Conservation (phyloP, 2,113 vertebrate genomes). For the Chionomys nivalis region DNA sequence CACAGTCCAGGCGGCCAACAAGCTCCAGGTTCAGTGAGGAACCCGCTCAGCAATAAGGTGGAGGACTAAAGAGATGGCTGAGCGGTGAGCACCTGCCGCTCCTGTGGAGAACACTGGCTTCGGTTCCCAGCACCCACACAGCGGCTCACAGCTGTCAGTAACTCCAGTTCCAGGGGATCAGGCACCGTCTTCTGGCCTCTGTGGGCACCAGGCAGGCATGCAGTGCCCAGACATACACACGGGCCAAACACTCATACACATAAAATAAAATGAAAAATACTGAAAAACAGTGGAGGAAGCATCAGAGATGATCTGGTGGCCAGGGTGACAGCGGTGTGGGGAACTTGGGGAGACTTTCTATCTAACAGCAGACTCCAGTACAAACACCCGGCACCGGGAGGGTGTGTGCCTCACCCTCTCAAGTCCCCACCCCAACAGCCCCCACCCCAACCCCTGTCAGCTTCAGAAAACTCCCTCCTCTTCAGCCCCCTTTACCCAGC, state of each 20-base stretch:
- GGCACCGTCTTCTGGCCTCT: background rate
- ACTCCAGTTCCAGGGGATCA: background rate
- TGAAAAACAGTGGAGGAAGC: background rate
- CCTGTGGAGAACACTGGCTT: background rate
- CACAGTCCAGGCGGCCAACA: background rate
- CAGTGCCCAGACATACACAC: background rate
- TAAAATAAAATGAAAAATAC: background rate
- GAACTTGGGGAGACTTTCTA: background rate
- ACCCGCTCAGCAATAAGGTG: background rate
- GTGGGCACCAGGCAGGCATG: too few species aligned
- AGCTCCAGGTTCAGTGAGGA: background rate
- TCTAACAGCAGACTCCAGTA: too few species aligned
- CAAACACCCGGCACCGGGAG: background rate
- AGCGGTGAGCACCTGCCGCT: background rate
- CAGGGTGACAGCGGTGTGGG: accelerated
- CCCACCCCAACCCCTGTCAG: too few species aligned
- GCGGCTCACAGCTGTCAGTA: background rate
- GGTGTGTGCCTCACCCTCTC: background rate
- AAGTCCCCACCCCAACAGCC: background rate
- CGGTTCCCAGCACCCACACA: background rate
- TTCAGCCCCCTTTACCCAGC: background rate
- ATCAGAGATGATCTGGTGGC: background rate
- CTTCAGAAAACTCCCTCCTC: background rate
- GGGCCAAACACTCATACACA: background rate
- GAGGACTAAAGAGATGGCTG: background rate